Evolutionary conservation across 2,888 invertebrate species (phyloP), one percentile per base, ranked within the genome.

Genomic region (Agriotes lineatus): DNA sequence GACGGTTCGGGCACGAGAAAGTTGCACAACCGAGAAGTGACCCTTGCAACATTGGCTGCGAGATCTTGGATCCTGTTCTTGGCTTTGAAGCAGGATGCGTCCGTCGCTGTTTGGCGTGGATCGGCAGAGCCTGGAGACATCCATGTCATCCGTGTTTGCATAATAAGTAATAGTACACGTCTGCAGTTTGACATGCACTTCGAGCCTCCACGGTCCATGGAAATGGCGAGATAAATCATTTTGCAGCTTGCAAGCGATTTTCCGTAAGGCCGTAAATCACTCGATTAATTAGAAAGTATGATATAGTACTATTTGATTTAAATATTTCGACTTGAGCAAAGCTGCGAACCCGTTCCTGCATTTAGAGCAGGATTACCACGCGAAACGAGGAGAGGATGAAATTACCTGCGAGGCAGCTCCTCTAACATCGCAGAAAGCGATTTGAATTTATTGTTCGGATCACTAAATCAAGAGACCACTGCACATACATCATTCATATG

Each of bases 201-300:
- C 33, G 9, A 52, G 52, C 52, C 52, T 30, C 12, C 16, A 19
- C 52, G 25, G 18, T 52, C 33, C 52, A 56, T 37, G 60, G 35
- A 60, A 60, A 48, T 60, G 45, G 37, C 35, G 25, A 35, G 10
- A 50, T 60, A 60, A 60, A 60, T 60, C 60, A 60, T 37, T 39
- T 19, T 9, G 30, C 44, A 22, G 7, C 14, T 50, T 35, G 60
- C 50, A 50, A 60, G 48, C 60, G 60, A 48, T 35, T 68, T 70
- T 70, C 70, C 63, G 64, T 45, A 70, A 72, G 69, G 58, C 63
- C 74, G 67, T 74, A 74, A 74, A 74, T 74, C 72, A 72, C 57
- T 44, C 56, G 69, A 65, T 72, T 74, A 71, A 69, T 74, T 74
- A 74, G 66, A 66, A 63, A 70, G 56, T 39, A 22, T 22, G 56